A percentile compares a stretch with the other conserved stretches of the same genome.
Evolutionary conservation across 2,113 vertebrate species (phyloP).

Genomic region (Corythornis cristatus): DNA sequence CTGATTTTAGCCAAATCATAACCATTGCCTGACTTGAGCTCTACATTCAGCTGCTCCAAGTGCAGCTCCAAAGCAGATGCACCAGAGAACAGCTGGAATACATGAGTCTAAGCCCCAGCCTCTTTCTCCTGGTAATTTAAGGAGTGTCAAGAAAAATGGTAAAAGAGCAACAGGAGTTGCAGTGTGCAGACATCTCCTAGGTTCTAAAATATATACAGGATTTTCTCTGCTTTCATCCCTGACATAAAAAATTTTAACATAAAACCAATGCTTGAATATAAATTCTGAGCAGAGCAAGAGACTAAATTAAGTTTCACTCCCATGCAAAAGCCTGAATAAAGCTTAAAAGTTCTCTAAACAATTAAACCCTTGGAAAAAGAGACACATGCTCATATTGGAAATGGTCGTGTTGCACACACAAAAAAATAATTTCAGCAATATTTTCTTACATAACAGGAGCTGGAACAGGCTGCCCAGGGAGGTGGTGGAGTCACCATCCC

Average conservation of each 20-base stretch:
- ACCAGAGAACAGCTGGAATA: background rate
- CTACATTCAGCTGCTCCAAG: background rate
- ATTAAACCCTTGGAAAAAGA: background rate
- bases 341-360: background rate
- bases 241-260: background rate
- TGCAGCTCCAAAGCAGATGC: background rate
- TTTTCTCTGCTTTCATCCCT: background rate
- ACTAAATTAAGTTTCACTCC: background rate
- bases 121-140: background rate
- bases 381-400: background rate
- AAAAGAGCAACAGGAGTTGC: background rate
- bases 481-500: no score
- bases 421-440: background rate
- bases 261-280: background rate
- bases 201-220: background rate
- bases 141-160: background rate
- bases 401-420: background rate
- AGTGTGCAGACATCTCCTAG: background rate
- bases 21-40: background rate
- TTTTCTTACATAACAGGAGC: background rate
- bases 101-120: background rate
- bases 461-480: no score
- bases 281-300: background rate
- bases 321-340: background rate
- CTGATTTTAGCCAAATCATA: background rate